Conservation (phyloP, 2,797 vertebrate species). For the Poeciliopsis infans region DNA sequence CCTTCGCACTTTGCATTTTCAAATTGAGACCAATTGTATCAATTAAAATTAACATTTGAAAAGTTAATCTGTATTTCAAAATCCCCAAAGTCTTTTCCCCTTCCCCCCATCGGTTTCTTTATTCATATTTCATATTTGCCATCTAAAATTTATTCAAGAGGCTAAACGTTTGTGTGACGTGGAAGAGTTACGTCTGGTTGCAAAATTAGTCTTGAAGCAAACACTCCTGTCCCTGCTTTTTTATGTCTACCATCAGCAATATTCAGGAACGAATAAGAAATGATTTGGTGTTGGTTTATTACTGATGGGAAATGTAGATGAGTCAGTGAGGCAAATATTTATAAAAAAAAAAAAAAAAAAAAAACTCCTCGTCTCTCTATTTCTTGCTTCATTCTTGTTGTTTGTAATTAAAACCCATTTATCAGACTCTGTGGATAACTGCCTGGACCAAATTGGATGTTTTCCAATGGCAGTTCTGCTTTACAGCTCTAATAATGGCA, state of each 20-base stretch:
- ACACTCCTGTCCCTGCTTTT: conserved; percentile 9
- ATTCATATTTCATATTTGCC: conserved; percentile 10
- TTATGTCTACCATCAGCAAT: conserved; percentile 11
- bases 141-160: conserved; percentile 33
- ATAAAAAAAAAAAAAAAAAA: not conserved
- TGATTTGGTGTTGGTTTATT: conserved; percentile 1
- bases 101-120: not conserved
- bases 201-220: conserved; percentile 30
- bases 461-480: conserved; percentile 16
- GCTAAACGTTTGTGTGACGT: conserved; percentile 71
- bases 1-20: not conserved
- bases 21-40: not conserved
- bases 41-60: not conserved
- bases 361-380: not conserved
- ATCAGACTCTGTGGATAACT: conserved; percentile 18
- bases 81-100: not conserved
- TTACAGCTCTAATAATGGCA: conserved; percentile 27
- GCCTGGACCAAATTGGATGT: conserved; percentile 5
- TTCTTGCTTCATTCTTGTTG: conserved; percentile 4
- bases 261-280: conserved; percentile 17
- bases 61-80: not conserved
- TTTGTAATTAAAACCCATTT: conserved; percentile 32
- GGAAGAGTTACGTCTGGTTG: conserved; percentile 34
- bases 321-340: conserved; percentile 14
- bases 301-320: conserved; percentile 17